Evolutionary conservation across 2,888 invertebrate species (phyloP), one percentile per base, ranked within the genome.

Genomic region (Kryphioiulus occultus): DNA sequence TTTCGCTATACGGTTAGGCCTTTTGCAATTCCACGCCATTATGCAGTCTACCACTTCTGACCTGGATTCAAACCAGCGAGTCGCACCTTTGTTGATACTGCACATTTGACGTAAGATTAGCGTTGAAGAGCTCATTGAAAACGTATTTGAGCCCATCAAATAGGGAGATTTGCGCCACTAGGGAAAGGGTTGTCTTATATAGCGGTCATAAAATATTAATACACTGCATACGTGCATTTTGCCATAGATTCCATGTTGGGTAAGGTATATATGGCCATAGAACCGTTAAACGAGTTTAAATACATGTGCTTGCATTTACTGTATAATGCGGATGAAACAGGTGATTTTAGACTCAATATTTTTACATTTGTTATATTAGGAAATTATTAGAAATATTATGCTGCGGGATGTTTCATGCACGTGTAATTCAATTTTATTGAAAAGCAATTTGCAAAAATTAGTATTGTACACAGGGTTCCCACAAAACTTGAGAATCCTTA

Each of bases 71-170:
- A 68, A 68, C 22, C 59, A n/a, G 10, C 53, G n/a, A 59, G 53
- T 59, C 53, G 53, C 59, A 68, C 59, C 59, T 68, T 68, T 68
- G 10, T 68, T 68, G 53, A 53, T 53, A 53, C 15, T 53, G 53
- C 53, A 44, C 44, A 12, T 44, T 1, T 10, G 44, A 44, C 44
- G 44, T 44, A 19, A 53, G 53, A 53, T 53, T 53, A 53, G 53
- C n/a, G 7, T n/a, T 53, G n/a, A 53, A n/a, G 53, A 53, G n/a
- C n/a, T 53, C n/a, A 53, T 53, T 53, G 53, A 53, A 53, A 53
- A 53, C 53, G 53, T 53, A 53, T 19, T 53, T 53, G 53, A n/a
- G 4, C n/a, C 53, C 15, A 53, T 53, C 53, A 53, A 53, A 53
- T 15, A 53, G 19, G 53, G n/a, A 53, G 53, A 53, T 53, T 53